These are phyloP conservation scores for Octomys mimax DNA, from an alignment of 2,797 vertebrate species.

Conservation along the genomic window DNA sequence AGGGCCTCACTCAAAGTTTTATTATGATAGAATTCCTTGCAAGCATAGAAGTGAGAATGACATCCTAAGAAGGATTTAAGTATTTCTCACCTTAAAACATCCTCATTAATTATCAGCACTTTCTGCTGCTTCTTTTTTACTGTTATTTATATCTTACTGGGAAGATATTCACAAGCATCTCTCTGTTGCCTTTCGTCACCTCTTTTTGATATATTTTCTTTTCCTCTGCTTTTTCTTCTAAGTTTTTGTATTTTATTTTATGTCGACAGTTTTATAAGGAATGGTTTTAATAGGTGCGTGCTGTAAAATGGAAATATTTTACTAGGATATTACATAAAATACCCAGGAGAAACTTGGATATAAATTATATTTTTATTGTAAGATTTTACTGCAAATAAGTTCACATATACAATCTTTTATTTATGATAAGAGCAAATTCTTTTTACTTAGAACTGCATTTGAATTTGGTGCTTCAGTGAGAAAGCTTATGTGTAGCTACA, in stretches of 20 bases:
- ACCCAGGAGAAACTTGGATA: constrained; percentile 81
- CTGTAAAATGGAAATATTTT: constrained; percentile 86
- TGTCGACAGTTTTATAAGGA: constrained; percentile 84
- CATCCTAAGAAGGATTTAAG: constrained; percentile 65
- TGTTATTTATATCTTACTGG: constrained; percentile 76
- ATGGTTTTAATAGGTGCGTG: constrained; percentile 85
- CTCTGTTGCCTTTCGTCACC: constrained; percentile 71
- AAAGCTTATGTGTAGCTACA: constrained; percentile 78
- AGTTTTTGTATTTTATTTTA: constrained; percentile 84
- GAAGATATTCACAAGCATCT: constrained; percentile 63
- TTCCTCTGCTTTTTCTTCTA: constrained; percentile 73
- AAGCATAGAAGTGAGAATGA: constrained; percentile 54
- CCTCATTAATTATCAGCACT: constrained; percentile 69
- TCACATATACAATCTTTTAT: constrained; percentile 84
- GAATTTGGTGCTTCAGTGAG: constrained; percentile 72
- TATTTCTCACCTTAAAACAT: constrained; percentile 77
- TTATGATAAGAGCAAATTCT: constrained; percentile 83
- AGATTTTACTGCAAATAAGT: constrained; percentile 86
- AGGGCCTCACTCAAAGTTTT: constrained; percentile 57
- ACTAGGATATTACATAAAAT: constrained; percentile 84
- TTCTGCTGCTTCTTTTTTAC: constrained; percentile 61
- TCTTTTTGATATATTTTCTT: constrained; percentile 79
- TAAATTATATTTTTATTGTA: constrained; percentile 85
- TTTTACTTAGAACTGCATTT: constrained; percentile 80
- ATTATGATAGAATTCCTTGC: constrained; percentile 46